Percentiles rank a stretch among this genome's conserved stretches.
phyloP scores from a whole-genome alignment of 2,888 invertebrate genomes.

The Tetramorium bicarinatum region DNA sequence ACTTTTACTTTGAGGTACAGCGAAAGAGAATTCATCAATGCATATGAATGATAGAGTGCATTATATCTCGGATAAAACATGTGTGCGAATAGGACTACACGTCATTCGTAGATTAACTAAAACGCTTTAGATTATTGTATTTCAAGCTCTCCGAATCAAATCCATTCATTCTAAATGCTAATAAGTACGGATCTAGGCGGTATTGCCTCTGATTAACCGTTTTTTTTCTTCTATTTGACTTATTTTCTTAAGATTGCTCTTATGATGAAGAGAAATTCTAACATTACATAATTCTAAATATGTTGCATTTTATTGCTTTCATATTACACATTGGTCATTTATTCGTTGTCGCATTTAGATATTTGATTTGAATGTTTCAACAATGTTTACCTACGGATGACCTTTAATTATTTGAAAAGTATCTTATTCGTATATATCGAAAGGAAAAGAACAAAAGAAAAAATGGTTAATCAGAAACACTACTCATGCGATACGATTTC shows the following conservation, averaged over 20 bases:
- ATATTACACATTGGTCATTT: slow-evolving; percentile 21
- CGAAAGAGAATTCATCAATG: slow-evolving; percentile 56
- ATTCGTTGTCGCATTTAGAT: slow-evolving; percentile 7
- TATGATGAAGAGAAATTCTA: slow-evolving; percentile 33
- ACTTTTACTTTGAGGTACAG: slow-evolving; percentile 68
- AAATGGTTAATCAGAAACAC: slow-evolving; percentile 31
- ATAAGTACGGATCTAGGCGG: slow-evolving; percentile 37
- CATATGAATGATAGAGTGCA: slow-evolving; percentile 65
- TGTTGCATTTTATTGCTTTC: slow-evolving; percentile 35
- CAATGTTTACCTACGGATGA: too few species aligned
- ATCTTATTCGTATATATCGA: background rate
- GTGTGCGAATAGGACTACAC: slow-evolving; percentile 42
- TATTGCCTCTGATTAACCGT: slow-evolving; percentile 37
- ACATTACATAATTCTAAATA: slow-evolving; percentile 16
- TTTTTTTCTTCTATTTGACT: slow-evolving; percentile 8
- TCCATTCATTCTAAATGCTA: slow-evolving; percentile 5
- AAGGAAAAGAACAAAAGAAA: slow-evolving; percentile 1
- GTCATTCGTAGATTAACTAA: slow-evolving; percentile 40
- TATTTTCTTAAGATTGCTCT: slow-evolving; percentile 34
- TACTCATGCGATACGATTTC: background rate
- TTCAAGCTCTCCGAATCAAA: slow-evolving; percentile 10
- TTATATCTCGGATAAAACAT: slow-evolving; percentile 40
- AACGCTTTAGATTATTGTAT: slow-evolving; percentile 20
- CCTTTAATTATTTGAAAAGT: background rate
- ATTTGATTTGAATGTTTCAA: background rate